These are phyloP conservation scores for Drosophila multiciliata DNA, from an alignment of 2,888 invertebrate species.

Conservation along the genomic window DNA sequence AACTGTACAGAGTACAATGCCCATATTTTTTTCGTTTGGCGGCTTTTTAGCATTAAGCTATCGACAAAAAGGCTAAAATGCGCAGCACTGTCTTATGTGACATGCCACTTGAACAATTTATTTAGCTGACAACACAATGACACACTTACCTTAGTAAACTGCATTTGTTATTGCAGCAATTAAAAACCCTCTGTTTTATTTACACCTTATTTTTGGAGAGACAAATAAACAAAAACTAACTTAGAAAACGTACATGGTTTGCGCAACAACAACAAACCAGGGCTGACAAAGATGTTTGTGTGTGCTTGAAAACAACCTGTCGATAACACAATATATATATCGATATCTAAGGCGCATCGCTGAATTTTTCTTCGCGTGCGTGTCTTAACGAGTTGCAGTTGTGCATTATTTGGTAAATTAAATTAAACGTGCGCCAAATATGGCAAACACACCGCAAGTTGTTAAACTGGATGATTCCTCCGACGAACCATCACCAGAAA, in stretches of 20 bases:
- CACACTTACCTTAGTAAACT: constrained; percentile 29
- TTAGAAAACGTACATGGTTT: constrained; percentile 6
- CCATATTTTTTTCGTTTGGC: neutral
- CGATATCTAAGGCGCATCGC: constrained; percentile 32
- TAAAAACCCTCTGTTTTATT: neutral
- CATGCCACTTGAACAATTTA: neutral
- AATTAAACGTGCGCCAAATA: constrained; percentile 41
- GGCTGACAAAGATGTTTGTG: neutral
- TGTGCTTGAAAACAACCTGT: constrained; percentile 8
- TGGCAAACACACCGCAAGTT: constrained; percentile 40
- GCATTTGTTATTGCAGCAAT: constrained; percentile 34
- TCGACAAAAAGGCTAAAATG: constrained; percentile 6
- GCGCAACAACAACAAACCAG: constrained; percentile 40
- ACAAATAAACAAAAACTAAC: neutral
- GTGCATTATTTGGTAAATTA: constrained; percentile 29
- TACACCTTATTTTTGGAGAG: neutral
- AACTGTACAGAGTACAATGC: neutral
- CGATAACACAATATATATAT: constrained; percentile 20
- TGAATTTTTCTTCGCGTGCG: constrained; percentile 54
- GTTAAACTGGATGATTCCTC: constrained; percentile 42
- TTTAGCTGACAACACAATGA: neutral
- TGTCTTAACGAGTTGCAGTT: constrained; percentile 38
- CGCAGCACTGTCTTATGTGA: constrained; percentile 20
- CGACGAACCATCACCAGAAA: constrained; percentile 29
- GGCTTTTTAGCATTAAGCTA: neutral